Percentiles rank a stretch among this genome's conserved stretches.
Conservation (phyloP, 2,888 invertebrate genomes). For the Ornithoptera alexandrae region DNA sequence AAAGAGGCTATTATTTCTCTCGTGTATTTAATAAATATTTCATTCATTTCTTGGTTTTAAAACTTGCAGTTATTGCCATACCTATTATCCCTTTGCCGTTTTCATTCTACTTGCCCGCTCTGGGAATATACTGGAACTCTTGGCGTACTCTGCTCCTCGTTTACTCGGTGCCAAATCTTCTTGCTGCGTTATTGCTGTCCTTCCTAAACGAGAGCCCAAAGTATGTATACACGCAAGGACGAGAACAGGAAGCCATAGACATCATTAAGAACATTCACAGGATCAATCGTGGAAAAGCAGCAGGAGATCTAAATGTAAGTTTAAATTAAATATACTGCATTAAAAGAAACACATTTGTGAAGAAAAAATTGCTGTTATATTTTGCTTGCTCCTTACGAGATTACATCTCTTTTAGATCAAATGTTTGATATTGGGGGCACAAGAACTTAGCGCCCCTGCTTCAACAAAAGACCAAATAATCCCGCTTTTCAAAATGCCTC, state of each 20-base stretch:
- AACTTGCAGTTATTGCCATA: conserved; percentile 77
- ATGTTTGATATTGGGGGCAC: conserved; percentile 40
- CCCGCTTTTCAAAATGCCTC: conserved; percentile 71
- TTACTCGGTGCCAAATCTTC: conserved; percentile 81
- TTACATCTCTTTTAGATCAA: conserved; percentile 44
- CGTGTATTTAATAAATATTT: no score
- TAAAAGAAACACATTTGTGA: no score
- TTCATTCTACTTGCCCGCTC: conserved; percentile 43
- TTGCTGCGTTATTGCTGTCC: conserved; percentile 76
- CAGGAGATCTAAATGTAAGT: conserved; percentile 48
- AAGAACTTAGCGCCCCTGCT: conserved; percentile 42
- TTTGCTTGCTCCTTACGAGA: background rate
- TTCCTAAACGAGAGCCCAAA: conserved; percentile 88
- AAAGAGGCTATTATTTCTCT: no score
- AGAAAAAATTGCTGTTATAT: no score
- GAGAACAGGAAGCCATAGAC: conserved; percentile 74
- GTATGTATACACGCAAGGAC: conserved; percentile 82
- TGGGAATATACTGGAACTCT: conserved; percentile 77
- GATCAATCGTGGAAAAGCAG: conserved; percentile 46
- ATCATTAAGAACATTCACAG: conserved; percentile 54
- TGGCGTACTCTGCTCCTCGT: conserved; percentile 83
- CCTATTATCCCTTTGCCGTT: conserved; percentile 77
- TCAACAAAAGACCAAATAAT: conserved; percentile 61
- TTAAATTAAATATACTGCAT: background rate
- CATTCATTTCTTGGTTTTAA: background rate